Evolutionary conservation across 2,888 invertebrate genomes (phyloP), one percentile per base, ranked within the genome.

Genomic region (Limenitis arthemis): DNA sequence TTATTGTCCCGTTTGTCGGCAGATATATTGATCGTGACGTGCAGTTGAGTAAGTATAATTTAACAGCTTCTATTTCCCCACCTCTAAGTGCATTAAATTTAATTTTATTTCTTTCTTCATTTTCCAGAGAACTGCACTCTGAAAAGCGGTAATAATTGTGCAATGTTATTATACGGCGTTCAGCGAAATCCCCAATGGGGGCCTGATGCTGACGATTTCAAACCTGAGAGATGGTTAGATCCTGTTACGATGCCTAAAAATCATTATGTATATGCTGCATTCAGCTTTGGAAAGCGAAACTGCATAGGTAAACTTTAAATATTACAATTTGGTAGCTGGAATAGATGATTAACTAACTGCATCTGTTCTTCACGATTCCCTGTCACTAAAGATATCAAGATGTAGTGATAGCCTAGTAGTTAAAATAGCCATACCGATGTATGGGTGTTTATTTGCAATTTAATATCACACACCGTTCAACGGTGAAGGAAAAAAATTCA

Each of bases 1-100:
- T 75, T 8, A 72, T 79, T 3, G 77, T 69, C 2, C 79, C 80
- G 0, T 67, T 78, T 0, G 64, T 75, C 1, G 74, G 72, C 0
- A 64, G 80, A 34, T 63, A 65, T 40, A 60, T 78, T 3, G 75
- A 78, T 30, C 69, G 60, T 47, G 70, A 79, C 59, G 67, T 82
- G 0, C 71, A 75, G 57, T 66, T 82, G 3, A 76, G 80, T 81
- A 59, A 71, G 75, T 47, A 9, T 34, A 8, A 5, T 6, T 5
- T 7, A 6, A n/a, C n/a, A 28, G 1, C 20, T 28, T 41, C n/a
- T 40, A 28, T 29, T n/a, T n/a, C n/a, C n/a, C n/a, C n/a, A n/a
- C n/a, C n/a, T n/a, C n/a, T n/a, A n/a, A n/a, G n/a, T n/a, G n/a
- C n/a, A n/a, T n/a, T n/a, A n/a, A n/a, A n/a, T n/a, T n/a, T n/a